Evolutionary conservation across 2,888 invertebrate genomes (phyloP), one percentile per base, ranked within the genome.

Genomic region (Phyllotreta cruciferae): DNA sequence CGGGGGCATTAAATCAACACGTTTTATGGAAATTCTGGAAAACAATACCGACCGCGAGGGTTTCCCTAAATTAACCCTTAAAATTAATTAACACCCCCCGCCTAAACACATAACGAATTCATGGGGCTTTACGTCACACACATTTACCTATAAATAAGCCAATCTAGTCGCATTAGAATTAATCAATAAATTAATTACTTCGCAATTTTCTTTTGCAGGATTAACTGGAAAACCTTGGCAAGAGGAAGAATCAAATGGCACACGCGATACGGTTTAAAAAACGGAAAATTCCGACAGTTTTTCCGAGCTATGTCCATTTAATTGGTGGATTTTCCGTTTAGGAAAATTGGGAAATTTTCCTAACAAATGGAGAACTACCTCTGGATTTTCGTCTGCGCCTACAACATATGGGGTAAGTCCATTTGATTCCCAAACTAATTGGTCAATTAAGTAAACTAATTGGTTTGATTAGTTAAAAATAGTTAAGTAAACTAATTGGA

Each of bases 391-490:
- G n/a, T 60, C 2, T 60, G 47, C 47, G 37, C 52, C 10, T 60
- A 53, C 35, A 60, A 53, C 52, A 42, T 60, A n/a, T 52, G 52
- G n/a, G 60, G 60, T 60, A 52, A 60, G 52, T 42, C 9, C 34
- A 13, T 52, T 37, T 8, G 0, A 3, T 2, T 14, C 11, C 8
- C 8, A 7, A 14, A 7, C 7, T 45, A 14, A 45, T 14, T 1
- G 7, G 2, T 45, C 8, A 45, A 14, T 45, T 45, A 14, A 24
- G 24, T 24, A 24, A 24, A 24, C 24, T 24, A 24, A n/a, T n/a
- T n/a, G n/a, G n/a, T n/a, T n/a, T n/a, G n/a, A n/a, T n/a, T n/a
- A n/a, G n/a, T n/a, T n/a, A n/a, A n/a, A n/a, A n/a, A n/a, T n/a
- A n/a, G n/a, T n/a, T n/a, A n/a, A n/a, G n/a, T n/a, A n/a, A n/a